Percentiles rank a stretch among this genome's conserved stretches.
phyloP scores from a whole-genome alignment of 1,140 invertebrate species.

The Hylaeus anthracinus region DNA sequence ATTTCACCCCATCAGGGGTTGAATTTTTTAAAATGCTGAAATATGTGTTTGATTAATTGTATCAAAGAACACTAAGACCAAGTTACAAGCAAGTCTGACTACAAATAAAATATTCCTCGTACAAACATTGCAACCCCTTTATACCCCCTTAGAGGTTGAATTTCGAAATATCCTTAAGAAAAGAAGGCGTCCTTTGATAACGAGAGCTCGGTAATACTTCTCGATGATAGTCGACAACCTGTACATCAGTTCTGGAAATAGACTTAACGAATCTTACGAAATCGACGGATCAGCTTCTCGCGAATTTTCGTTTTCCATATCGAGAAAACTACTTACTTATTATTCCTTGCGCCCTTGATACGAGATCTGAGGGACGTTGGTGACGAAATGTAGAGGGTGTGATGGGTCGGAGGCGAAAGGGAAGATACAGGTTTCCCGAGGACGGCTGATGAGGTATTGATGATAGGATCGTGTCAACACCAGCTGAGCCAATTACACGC shows the following conservation, averaged over 20 bases:
- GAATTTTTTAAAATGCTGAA: too few relatives aligned
- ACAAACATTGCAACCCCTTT: too few relatives aligned
- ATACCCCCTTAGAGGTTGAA: too few relatives aligned
- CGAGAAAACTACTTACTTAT: constrained; percentile 64
- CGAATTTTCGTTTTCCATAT: constrained; percentile 38
- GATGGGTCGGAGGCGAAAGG: constrained; percentile 52
- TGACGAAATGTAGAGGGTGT: constrained; percentile 45
- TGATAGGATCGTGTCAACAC: constrained; percentile 82
- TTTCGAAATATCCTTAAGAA: too few relatives aligned
- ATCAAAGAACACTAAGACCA: too few relatives aligned
- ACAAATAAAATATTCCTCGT: too few relatives aligned
- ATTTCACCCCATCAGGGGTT: too few relatives aligned
- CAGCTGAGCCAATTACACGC: constrained; percentile 82
- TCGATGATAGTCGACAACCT: too few relatives aligned
- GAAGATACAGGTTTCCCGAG: constrained; percentile 78
- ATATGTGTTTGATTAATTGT: too few relatives aligned
- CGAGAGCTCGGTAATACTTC: too few relatives aligned
- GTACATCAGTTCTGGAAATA: neutral
- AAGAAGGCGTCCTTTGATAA: too few relatives aligned
- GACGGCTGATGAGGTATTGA: constrained; percentile 81
- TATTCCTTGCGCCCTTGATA: constrained; percentile 64
- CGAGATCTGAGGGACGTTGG: constrained; percentile 22
- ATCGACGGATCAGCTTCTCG: constrained; percentile 35
- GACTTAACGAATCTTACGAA: neutral
- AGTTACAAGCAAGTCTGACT: too few relatives aligned